Evolutionary conservation across 2,797 vertebrate genomes (phyloP), one percentile per base, ranked within the genome.

Genomic region (Lerista edwardsae): DNA sequence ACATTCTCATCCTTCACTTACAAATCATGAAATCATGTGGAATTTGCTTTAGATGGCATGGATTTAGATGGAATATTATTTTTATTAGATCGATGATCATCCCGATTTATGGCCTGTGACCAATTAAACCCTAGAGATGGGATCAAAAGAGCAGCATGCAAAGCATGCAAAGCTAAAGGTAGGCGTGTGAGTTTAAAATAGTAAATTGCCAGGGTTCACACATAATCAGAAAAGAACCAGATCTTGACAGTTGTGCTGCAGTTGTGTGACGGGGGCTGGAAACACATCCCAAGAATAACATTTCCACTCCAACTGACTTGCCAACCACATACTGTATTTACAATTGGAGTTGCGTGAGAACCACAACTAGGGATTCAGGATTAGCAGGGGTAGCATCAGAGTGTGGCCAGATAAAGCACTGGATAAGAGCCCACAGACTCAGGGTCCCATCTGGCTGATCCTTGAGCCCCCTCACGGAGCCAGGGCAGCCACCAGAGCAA

Each of bases 71-170:
- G n/a, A n/a, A n/a, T n/a, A 71, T 62, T 77, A 39, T 80, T 80
- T 39, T 72, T 79, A 79, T 79, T 79, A 34, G 67, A 73, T 21
- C 21, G n/a, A 84, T 36, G 15, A 64, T 62, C 61, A 36, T 39
- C 59, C 0, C 89, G 89, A 94, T 94, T 93, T 91, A 93, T 83
- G 84, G 83, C 86, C 93, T 55, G 88, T 47, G 84, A 88, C 91
- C 92, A 83, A 84, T 89, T 86, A 89, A 71, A 84, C 86, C 90
- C 87, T 87, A 91, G 83, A 86, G 86, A 85, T 87, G 91, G 88
- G 93, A 87, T 87, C 88, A 87, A 91, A 91, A 86, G 90, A 89
- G 86, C 87, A 91, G 83, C 88, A 89, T 88, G 91, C 85, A 90
- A 91, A 91, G 83, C 88, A 89, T 88, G 91, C 85, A 90, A 91